These are phyloP conservation scores for Nymphalis urticae DNA, from an alignment of 2,888 invertebrate species.

Conservation along the genomic window DNA sequence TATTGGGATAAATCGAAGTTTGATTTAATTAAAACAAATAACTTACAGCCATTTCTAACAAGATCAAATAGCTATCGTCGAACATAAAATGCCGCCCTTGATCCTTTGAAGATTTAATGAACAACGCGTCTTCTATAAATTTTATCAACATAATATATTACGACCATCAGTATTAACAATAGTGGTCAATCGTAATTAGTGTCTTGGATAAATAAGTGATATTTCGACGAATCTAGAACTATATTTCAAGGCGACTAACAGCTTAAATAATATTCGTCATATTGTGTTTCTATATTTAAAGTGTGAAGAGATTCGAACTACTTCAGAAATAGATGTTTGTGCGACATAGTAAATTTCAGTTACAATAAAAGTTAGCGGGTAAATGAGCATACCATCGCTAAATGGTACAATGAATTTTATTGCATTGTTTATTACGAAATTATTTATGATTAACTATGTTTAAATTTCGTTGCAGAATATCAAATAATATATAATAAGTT, in stretches of 20 bases:
- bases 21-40: constrained; percentile 16
- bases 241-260: constrained; percentile 65
- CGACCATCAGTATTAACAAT: constrained; percentile 38
- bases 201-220: constrained; percentile 41
- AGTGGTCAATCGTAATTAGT: constrained; percentile 41
- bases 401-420: constrained; percentile 74
- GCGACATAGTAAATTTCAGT: constrained; percentile 75
- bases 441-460: not conserved
- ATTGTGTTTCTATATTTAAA: constrained; percentile 76
- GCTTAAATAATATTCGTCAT: constrained; percentile 62
- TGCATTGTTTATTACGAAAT: constrained; percentile 61
- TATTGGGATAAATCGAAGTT: not conserved
- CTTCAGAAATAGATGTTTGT: constrained; percentile 66
- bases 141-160: constrained; percentile 37
- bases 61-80: constrained; percentile 20
- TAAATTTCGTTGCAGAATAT: not conserved
- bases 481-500: not conserved
- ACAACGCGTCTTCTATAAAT: constrained; percentile 34
- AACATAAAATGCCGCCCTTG: constrained; percentile 17
- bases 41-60: constrained; percentile 4
- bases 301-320: constrained; percentile 71
- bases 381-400: constrained; percentile 67
- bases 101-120: constrained; percentile 36
- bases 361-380: constrained; percentile 69
- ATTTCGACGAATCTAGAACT: constrained; percentile 50